Conservation (phyloP, 2,113 vertebrate genomes). For the Fulica atra region DNA sequence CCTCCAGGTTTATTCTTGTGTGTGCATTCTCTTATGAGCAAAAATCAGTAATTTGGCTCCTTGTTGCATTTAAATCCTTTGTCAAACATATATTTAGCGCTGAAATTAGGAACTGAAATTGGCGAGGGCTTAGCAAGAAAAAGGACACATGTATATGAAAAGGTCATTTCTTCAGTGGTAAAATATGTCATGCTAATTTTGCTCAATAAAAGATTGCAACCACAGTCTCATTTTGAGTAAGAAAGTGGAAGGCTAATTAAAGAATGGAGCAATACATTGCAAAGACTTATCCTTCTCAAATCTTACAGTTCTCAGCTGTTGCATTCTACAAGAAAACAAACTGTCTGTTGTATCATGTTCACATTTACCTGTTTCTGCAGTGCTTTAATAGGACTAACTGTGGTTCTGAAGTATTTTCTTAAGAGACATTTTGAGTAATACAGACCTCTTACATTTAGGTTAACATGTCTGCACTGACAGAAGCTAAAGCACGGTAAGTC, state of each 20-base stretch:
- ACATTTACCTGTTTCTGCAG: neutral
- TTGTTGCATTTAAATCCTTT: neutral
- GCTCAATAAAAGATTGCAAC: neutral
- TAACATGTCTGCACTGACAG: neutral
- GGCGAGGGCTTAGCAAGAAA: neutral
- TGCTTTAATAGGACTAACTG: neutral
- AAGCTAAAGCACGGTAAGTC: neutral
- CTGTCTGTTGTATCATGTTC: neutral
- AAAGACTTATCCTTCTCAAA: neutral
- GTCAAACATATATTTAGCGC: neutral
- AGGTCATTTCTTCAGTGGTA: slow-evolving; percentile 6
- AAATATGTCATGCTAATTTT: neutral
- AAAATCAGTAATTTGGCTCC: neutral
- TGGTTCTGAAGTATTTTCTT: neutral
- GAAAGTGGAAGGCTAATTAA: slow-evolving; percentile 10
- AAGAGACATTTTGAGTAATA: neutral
- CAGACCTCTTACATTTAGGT: neutral
- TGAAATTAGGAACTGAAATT: slow-evolving; percentile 50
- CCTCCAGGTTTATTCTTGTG: neutral
- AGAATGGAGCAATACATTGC: neutral
- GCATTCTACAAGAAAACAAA: neutral
- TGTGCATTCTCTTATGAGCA: neutral
- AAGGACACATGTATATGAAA: neutral
- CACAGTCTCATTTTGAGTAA: neutral
- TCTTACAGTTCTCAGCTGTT: neutral